A percentile compares a stretch with the other conserved stretches of the same genome.
Conservation (phyloP, 2,888 invertebrate genomes). For the Scrobipalpa atriplicella region DNA sequence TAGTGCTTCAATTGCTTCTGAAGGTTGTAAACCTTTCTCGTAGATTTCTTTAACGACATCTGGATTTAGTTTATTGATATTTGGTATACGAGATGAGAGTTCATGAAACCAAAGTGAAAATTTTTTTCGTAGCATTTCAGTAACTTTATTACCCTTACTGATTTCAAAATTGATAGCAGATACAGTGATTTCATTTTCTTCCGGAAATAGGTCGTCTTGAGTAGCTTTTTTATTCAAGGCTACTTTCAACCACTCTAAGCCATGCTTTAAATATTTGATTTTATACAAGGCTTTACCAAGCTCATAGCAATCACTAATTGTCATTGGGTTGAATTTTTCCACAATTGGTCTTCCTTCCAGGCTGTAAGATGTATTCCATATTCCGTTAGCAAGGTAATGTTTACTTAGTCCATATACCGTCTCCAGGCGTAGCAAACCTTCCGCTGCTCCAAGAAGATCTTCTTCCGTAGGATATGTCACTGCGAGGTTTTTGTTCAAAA, state of each 20-base stretch:
- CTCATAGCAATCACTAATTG: slow-evolving; percentile 4
- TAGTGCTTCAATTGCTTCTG: too few species aligned
- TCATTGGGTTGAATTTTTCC: slow-evolving; percentile 9
- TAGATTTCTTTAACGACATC: too few species aligned
- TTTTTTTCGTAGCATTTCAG: background rate
- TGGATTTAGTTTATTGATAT: background rate
- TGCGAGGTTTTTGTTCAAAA: background rate
- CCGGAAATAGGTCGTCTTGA: background rate
- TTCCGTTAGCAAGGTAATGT: background rate
- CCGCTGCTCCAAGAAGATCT: background rate
- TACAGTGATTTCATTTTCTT: background rate
- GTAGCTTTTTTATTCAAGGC: background rate
- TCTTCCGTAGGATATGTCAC: background rate
- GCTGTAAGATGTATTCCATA: background rate
- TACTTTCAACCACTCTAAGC: background rate
- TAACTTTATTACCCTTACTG: background rate
- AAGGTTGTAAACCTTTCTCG: too few species aligned
- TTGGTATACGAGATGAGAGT: background rate
- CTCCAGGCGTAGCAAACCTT: background rate
- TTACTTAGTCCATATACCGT: background rate
- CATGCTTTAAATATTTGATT: background rate
- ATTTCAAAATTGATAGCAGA: background rate
- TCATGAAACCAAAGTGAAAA: background rate
- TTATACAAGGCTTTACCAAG: background rate
- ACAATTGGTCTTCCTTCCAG: background rate